Conservation (phyloP, 2,888 invertebrate species). For the Sthenelais limicola region DNA sequence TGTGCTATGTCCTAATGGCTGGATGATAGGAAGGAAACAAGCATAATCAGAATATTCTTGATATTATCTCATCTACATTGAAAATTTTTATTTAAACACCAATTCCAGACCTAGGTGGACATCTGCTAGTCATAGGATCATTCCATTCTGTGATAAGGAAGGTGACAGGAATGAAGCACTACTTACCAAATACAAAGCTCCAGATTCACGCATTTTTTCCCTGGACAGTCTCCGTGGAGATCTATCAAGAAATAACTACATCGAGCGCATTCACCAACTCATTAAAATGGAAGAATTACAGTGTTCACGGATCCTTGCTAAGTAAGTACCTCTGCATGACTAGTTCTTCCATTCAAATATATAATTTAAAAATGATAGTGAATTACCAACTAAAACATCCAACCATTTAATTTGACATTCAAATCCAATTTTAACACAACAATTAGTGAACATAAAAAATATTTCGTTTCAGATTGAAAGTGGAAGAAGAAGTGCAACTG, state of each 20-base stretch:
- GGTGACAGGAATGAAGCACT: not conserved
- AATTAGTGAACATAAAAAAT: not conserved
- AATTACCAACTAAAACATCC: no score
- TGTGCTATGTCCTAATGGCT: no score
- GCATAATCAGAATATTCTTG: no score
- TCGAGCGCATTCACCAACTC: slow-evolving; percentile 32
- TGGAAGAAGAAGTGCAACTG: not conserved
- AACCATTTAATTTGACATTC: no score
- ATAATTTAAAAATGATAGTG: no score
- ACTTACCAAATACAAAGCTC: slow-evolving; percentile 25
- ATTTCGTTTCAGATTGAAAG: slow-evolving; percentile 28
- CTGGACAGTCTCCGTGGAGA: not conserved
- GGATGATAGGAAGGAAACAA: no score
- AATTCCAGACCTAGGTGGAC: slow-evolving; percentile 11
- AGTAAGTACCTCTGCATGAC: not conserved
- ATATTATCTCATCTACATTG: no score
- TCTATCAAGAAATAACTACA: slow-evolving; percentile 32
- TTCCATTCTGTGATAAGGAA: slow-evolving; percentile 38
- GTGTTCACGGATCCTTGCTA: not conserved
- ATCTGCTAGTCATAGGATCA: not conserved
- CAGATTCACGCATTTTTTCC: not conserved
- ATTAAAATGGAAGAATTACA: slow-evolving; percentile 36
- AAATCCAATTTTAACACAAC: not conserved
- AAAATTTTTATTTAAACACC: no score
- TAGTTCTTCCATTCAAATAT: no score